Conservation (phyloP, 2,888 invertebrate species). For the Galerucella calmariensis region DNA sequence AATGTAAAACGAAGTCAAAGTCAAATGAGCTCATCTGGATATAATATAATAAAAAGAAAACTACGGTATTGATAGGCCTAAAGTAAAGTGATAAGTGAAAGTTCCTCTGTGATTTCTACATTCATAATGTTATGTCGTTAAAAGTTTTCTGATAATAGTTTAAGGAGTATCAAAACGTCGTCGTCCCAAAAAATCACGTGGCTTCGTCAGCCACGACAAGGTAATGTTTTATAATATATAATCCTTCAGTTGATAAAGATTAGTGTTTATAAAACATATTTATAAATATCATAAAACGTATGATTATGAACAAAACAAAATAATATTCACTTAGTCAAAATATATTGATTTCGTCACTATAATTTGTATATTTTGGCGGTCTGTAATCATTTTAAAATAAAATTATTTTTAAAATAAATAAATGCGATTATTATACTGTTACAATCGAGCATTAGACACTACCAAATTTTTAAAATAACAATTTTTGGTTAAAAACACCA, state of each 20-base stretch:
- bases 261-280: too few species aligned
- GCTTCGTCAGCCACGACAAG: constrained; percentile 63
- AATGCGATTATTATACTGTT: not conserved
- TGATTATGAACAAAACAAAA: too few species aligned
- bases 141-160: constrained; percentile 18
- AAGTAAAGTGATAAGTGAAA: constrained; percentile 10
- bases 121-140: constrained; percentile 1
- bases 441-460: not conserved
- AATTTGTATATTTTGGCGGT: too few species aligned
- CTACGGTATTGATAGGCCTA: not conserved
- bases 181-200: constrained; percentile 62
- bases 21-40: not conserved
- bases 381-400: not conserved
- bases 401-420: not conserved
- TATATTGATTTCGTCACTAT: too few species aligned
- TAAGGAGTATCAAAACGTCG: constrained; percentile 59
- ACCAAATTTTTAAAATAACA: not conserved
- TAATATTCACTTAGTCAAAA: too few species aligned
- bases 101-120: constrained; percentile 17
- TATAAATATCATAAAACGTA: too few species aligned
- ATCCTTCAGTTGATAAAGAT: too few species aligned
- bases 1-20: constrained; percentile 1
- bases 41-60: not conserved
- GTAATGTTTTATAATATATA: constrained; percentile 48
- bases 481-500: not conserved